These are phyloP conservation scores for Lophius americanus DNA, from an alignment of 2,797 vertebrate genomes.

Conservation along the genomic window DNA sequence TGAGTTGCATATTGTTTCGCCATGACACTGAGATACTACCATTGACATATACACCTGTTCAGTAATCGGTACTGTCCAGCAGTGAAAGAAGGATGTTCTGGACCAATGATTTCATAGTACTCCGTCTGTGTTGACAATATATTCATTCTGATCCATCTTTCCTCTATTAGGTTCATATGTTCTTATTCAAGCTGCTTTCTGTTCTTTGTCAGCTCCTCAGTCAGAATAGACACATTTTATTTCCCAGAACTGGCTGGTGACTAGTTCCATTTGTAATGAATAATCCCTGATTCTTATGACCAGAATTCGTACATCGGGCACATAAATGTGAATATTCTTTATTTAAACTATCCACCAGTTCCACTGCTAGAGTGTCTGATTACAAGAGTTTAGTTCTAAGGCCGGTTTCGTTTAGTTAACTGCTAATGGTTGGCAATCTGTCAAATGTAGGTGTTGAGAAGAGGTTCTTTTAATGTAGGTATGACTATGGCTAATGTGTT, in stretches of 20 bases:
- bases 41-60: conserved; percentile 17
- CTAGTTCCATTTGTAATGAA: background rate
- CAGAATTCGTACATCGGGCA: background rate
- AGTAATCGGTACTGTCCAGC: conserved; percentile 4
- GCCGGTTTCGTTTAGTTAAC: conserved; percentile 39
- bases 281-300: background rate
- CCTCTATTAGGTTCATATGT: conserved; percentile 21
- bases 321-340: conserved; percentile 1
- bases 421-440: conserved; percentile 21
- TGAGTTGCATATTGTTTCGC: too few species aligned
- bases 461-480: conserved; percentile 41
- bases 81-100: conserved; percentile 20
- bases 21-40: conserved; percentile 22
- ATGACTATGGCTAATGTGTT: conserved; percentile 40
- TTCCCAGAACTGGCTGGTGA: conserved; percentile 5
- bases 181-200: conserved; percentile 34
- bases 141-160: conserved; percentile 10
- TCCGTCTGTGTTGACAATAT: conserved; percentile 35
- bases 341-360: conserved; percentile 12
- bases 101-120: conserved; percentile 26
- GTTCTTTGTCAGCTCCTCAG: conserved; percentile 13
- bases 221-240: conserved; percentile 10
- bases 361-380: conserved; percentile 17
- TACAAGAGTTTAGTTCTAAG: conserved; percentile 9
- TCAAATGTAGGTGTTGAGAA: conserved; percentile 38